Conservation (phyloP, 1,140 invertebrate species). For the Drosophila prosaltans region DNA sequence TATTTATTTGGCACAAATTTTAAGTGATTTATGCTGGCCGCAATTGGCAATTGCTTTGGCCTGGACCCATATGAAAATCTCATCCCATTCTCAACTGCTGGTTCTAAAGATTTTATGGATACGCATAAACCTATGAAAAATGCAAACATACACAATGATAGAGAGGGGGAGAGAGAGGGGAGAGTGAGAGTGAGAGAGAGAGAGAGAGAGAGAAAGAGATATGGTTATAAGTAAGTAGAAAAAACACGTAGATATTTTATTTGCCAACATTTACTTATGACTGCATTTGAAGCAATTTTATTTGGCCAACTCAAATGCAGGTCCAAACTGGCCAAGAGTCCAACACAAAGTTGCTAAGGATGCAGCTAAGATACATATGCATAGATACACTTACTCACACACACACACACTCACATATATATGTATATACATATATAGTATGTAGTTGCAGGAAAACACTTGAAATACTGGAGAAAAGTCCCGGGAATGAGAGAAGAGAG, state of each 20-base stretch:
- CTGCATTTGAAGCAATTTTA: slow-evolving; percentile 69
- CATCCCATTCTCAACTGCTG: not conserved
- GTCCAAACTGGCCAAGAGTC: slow-evolving; percentile 29
- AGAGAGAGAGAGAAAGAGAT: slow-evolving; percentile 2
- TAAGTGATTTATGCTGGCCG: slow-evolving; percentile 78
- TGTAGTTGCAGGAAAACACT: slow-evolving; percentile 18
- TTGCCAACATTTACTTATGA: slow-evolving; percentile 74
- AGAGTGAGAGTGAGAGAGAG: not conserved
- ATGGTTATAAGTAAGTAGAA: not conserved
- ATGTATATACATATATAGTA: too few relatives aligned
- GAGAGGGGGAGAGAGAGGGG: not conserved
- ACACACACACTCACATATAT: slow-evolving; percentile 3
- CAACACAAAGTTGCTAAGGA: slow-evolving; percentile 59
- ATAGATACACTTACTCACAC: slow-evolving; percentile 14
- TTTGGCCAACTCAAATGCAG: slow-evolving; percentile 67
- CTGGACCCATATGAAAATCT: slow-evolving; percentile 17
- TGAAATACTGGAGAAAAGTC: slow-evolving; percentile 18
- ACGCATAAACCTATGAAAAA: slow-evolving; percentile 63
- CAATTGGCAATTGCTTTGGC: slow-evolving; percentile 65
- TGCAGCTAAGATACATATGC: slow-evolving; percentile 44
- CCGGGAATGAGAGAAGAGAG: not conserved
- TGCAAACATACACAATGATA: slow-evolving; percentile 29
- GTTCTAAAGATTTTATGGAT: slow-evolving; percentile 13
- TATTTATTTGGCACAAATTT: slow-evolving; percentile 81
- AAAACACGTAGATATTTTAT: slow-evolving; percentile 62